Evolutionary conservation across 2,113 vertebrate species (phyloP).

Genomic region (Ellobius talpinus): DNA sequence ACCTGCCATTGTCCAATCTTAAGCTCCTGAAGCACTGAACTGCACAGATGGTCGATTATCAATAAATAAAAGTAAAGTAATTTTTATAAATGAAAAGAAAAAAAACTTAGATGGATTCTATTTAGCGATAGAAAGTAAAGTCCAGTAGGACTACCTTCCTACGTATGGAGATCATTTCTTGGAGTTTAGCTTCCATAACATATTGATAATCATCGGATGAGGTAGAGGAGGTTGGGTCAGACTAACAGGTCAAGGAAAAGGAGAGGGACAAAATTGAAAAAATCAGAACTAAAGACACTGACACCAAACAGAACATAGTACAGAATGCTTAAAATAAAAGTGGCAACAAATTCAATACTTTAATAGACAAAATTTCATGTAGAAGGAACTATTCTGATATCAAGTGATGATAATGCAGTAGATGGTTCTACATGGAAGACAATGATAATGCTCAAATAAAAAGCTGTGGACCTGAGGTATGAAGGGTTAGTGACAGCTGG

Average conservation of each 20-base stretch:
- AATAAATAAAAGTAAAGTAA: constrained; percentile 89
- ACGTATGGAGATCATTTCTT: constrained; percentile 98
- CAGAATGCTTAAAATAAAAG: constrained; percentile 92
- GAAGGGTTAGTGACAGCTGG: constrained; percentile 89
- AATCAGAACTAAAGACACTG: constrained; percentile 93
- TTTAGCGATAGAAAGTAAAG: constrained; percentile 93
- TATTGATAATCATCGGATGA: constrained; percentile 98
- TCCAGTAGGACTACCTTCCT: constrained; percentile 98
- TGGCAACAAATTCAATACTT: constrained; percentile 87
- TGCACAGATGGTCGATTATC: constrained; percentile 92
- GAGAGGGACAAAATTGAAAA: constrained; percentile 96
- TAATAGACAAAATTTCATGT: constrained; percentile 85
- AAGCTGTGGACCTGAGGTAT: constrained; percentile 86
- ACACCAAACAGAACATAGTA: constrained; percentile 90
- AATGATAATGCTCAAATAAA: constrained; percentile 87
- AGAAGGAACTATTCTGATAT: constrained; percentile 86
- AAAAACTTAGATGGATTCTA: constrained; percentile 92
- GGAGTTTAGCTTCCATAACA: constrained; percentile 99
- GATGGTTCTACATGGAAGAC: constrained; percentile 86
- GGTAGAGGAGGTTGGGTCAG: constrained; percentile 96
- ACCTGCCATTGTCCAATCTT: constrained; percentile 90
- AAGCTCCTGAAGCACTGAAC: constrained; percentile 92
- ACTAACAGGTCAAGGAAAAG: constrained; percentile 96
- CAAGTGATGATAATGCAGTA: constrained; percentile 83
- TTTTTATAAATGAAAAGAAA: constrained; percentile 86